Percentiles rank a stretch among this genome's conserved stretches.
Conservation (phyloP, 2,797 vertebrate genomes). For the Pangasius djambal region DNA sequence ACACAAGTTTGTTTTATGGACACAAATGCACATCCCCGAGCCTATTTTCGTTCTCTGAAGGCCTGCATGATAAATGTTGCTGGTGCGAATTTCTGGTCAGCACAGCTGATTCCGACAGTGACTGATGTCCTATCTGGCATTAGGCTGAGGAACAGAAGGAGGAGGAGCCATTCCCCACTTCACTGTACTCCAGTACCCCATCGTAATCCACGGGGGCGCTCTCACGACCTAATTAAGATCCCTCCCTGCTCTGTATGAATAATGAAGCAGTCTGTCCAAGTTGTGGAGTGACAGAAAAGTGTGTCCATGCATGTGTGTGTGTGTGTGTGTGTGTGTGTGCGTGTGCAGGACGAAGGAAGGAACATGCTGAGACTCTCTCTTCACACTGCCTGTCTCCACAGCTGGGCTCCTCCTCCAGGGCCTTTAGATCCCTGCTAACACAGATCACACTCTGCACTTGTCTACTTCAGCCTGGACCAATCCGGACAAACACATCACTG, state of each 20-base stretch:
- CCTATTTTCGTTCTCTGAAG: slow-evolving; percentile 62
- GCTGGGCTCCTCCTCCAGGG: slow-evolving; percentile 47
- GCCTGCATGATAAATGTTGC: slow-evolving; percentile 67
- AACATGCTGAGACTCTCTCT: slow-evolving; percentile 42
- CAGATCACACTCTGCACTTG: slow-evolving; percentile 50
- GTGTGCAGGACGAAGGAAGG: slow-evolving; percentile 26
- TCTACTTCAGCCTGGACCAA: slow-evolving; percentile 29
- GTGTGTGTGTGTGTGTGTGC: slow-evolving; percentile 32
- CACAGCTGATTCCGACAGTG: slow-evolving; percentile 67
- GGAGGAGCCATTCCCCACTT: slow-evolving; percentile 28
- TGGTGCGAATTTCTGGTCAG: slow-evolving; percentile 74
- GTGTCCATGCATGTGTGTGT: slow-evolving; percentile 8
- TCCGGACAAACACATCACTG: slow-evolving; percentile 28
- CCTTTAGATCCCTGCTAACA: slow-evolving; percentile 52
- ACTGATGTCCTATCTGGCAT: slow-evolving; percentile 64
- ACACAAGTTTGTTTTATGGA: slow-evolving; percentile 25
- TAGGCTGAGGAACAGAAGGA: slow-evolving; percentile 29
- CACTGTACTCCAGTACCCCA: slow-evolving; percentile 22
- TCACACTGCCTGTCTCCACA: slow-evolving; percentile 45
- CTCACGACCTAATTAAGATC: slow-evolving; percentile 52
- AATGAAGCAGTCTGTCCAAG: slow-evolving; percentile 61
- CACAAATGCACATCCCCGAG: slow-evolving; percentile 7
- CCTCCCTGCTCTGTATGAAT: slow-evolving; percentile 54
- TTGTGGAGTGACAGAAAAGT: slow-evolving; percentile 34
- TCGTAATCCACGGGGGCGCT: slow-evolving; percentile 22